Evolutionary conservation across 92 coral and sea anemone genomes (phyloP).

Genomic region (Epizoanthus ramosus): DNA sequence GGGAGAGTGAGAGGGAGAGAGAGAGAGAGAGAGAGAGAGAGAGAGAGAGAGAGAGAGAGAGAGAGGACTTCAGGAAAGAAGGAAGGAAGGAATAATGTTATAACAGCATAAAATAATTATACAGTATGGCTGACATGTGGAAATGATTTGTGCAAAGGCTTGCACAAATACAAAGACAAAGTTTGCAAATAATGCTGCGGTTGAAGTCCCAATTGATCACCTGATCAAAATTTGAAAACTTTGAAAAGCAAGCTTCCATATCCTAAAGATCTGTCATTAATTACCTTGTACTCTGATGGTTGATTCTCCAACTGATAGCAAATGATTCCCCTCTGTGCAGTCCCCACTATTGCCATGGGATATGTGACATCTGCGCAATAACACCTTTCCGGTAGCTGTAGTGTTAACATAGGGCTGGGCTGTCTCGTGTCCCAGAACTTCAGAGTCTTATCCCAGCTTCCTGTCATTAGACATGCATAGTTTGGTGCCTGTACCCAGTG

Average conservation of each 20-base stretch:
- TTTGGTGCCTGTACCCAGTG: conserved; percentile 97
- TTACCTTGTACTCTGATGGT: conserved; percentile 90
- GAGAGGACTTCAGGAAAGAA: no score
- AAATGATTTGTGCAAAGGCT: not conserved
- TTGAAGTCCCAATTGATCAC: no score
- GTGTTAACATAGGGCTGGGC: conserved; percentile 75
- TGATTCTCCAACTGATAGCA: conserved; percentile 94
- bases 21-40: no score
- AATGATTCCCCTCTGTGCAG: conserved; percentile 95
- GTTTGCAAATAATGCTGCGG: no score
- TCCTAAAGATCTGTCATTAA: not conserved
- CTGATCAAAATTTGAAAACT: no score
- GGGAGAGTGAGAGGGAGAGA: no score
- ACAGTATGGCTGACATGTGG: no score
- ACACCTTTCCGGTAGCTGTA: conserved; percentile 90
- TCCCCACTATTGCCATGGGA: conserved; percentile 98
- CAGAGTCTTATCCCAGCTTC: conserved; percentile 98
- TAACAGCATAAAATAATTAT: no score
- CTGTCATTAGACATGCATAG: conserved; percentile 93
- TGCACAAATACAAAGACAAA: no score
- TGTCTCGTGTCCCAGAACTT: conserved; percentile 97
- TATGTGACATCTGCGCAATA: conserved; percentile 98
- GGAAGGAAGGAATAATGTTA: no score
- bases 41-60: no score
- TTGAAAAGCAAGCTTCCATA: no score